Evolutionary conservation across 2,888 invertebrate species (phyloP).

Genomic region (Drosophila colorata): DNA sequence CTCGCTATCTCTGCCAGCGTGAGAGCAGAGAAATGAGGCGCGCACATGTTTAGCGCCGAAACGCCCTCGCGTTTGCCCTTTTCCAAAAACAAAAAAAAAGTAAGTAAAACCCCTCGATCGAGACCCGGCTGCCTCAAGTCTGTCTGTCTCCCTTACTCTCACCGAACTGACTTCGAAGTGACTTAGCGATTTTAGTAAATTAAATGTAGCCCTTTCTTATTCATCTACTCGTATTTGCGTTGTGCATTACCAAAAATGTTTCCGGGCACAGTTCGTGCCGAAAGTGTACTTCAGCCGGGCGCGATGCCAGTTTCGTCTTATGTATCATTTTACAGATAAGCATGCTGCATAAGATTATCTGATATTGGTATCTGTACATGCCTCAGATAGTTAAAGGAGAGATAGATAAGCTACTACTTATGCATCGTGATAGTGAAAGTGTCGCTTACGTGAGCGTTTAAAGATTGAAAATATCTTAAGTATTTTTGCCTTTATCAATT

Average conservation of each 20-base stretch:
- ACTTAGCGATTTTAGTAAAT: conserved; percentile 58
- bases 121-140: not conserved
- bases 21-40: conserved; percentile 61
- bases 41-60: conserved; percentile 78
- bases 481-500: too few relatives aligned
- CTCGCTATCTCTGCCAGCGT: conserved; percentile 7
- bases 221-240: conserved; percentile 10
- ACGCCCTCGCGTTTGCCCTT: conserved; percentile 56
- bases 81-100: not conserved
- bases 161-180: conserved; percentile 43
- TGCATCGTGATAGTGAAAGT: not conserved
- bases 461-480: not conserved
- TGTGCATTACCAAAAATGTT: conserved; percentile 25
- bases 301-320: not conserved
- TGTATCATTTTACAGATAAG: not conserved
- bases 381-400: conserved; percentile 4
- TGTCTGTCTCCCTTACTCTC: not conserved
- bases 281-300: conserved; percentile 19
- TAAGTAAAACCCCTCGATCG: conserved; percentile 16
- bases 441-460: conserved; percentile 4
- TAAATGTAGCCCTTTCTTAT: conserved; percentile 39
- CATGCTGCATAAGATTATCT: not conserved
- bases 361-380: too few relatives aligned
- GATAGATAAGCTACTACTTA: conserved; percentile 5
- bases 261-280: conserved; percentile 34